Evolutionary conservation across 1,140 invertebrate species (phyloP), one percentile per base, ranked within the genome.

Genomic region (Calliopsis andreniformis): DNA sequence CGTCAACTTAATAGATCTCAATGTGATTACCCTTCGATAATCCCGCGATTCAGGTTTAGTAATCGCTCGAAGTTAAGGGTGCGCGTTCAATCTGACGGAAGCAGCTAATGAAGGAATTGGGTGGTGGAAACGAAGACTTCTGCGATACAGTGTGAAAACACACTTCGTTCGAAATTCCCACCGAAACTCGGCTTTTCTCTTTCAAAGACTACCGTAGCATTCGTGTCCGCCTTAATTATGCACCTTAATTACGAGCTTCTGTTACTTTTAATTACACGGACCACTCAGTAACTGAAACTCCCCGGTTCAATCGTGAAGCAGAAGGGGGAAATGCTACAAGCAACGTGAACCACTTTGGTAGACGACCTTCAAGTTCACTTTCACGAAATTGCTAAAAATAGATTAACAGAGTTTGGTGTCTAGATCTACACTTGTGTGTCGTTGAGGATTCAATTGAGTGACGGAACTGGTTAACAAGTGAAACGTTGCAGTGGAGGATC

Each of bases 181-280:
- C 10, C 35, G 35, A 39, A 39, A 10, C 10, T 39, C 35, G 10
- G 35, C 23, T 45, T 51, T 42, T 39, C 45, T 43, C 0, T 32
- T 7, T 56, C 51, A 80, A 59, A 77, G 59, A 25, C 61, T 72
- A 12, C 39, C 30, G n/a, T 20, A 12, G 14, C n/a, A 32, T 42
- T 42, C 45, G 64, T 55, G 59, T 79, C 51, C 47, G 47, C 66
- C 45, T 82, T 80, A 82, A 76, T 79, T 82, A 79, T 28, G 62
- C 75, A 47, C 39, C 64, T 79, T 73, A 73, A 81, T 78, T 73
- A 69, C 25, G 43, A 68, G 58, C 63, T 58, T 43, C 45, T 47
- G 42, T 58, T 49, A 62, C 51, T 68, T 77, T 80, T 77, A 82
- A 82, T 80, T 72, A 77, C 45, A 32, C 45, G 56, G 47, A 47